Evolutionary conservation across 1,140 invertebrate genomes (phyloP).

Genomic region (Wiebesia pumilae): DNA sequence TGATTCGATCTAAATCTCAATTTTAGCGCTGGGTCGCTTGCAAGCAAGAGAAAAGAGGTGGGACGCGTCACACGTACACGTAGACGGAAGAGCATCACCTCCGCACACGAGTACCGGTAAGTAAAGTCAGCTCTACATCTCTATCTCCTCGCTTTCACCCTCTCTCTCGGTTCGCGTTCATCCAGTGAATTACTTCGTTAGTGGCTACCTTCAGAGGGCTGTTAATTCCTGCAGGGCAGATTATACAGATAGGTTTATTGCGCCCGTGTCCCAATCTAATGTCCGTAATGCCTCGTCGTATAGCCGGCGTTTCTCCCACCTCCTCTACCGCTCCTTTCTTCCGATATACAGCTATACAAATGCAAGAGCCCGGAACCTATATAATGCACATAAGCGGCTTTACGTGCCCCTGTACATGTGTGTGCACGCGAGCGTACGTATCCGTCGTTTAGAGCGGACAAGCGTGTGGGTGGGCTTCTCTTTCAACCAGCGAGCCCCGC

Average conservation of each 20-base stretch:
- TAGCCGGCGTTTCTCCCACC: slow-evolving; percentile 50
- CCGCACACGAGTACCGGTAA: too few species aligned
- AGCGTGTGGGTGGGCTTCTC: not conserved
- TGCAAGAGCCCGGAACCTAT: slow-evolving; percentile 32
- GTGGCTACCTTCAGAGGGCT: slow-evolving; percentile 76
- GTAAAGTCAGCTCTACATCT: not conserved
- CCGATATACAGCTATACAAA: not conserved
- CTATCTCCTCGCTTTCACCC: slow-evolving; percentile 26
- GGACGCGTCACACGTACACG: not conserved
- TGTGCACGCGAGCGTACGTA: not conserved
- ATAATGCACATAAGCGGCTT: slow-evolving; percentile 51
- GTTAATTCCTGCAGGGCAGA: slow-evolving; percentile 77
- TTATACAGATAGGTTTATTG: slow-evolving; percentile 77
- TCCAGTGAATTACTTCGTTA: slow-evolving; percentile 77
- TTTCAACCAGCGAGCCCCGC: not conserved
- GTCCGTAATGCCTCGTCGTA: slow-evolving; percentile 72
- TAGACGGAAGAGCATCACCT: not conserved
- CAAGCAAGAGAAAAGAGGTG: not conserved
- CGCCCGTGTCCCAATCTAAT: slow-evolving; percentile 76
- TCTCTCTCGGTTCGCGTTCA: slow-evolving; percentile 67
- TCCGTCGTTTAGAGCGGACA: not conserved
- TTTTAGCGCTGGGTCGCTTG: slow-evolving; percentile 61
- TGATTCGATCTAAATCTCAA: slow-evolving; percentile 73
- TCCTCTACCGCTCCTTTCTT: slow-evolving; percentile 41
- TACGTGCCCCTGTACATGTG: slow-evolving; percentile 19